Conservation (phyloP, 2,113 vertebrate species). For the Centropus bengalensis region DNA sequence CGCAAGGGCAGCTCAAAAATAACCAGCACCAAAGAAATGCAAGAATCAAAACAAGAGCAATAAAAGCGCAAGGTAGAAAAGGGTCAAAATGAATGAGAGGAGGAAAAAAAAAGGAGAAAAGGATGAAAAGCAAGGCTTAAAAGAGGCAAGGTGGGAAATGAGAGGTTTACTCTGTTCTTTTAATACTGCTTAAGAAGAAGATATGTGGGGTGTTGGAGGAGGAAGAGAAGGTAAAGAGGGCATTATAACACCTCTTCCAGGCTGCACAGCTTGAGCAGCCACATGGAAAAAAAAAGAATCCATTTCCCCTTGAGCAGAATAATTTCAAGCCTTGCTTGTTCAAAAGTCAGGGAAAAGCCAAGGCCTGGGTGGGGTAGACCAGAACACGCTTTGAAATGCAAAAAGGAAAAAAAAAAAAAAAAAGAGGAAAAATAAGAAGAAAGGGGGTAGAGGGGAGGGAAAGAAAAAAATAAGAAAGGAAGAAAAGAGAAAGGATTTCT, state of each 20-base stretch:
- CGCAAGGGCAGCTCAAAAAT: slow-evolving; percentile 59
- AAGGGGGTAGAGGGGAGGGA: not conserved
- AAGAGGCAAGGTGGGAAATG: slow-evolving; percentile 58
- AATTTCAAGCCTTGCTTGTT: slow-evolving; percentile 76
- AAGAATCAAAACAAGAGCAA: slow-evolving; percentile 61
- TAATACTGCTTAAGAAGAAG: slow-evolving; percentile 14
- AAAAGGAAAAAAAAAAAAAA: not conserved
- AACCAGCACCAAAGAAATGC: slow-evolving; percentile 51
- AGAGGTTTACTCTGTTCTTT: not conserved
- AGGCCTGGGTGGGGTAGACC: slow-evolving; percentile 39
- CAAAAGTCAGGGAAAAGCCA: slow-evolving; percentile 64
- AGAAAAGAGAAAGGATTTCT: slow-evolving; percentile 53
- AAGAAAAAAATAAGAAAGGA: not conserved
- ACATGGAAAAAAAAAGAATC: slow-evolving; percentile 3
- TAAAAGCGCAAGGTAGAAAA: slow-evolving; percentile 68
- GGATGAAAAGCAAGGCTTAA: slow-evolving; percentile 73
- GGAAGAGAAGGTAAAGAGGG: not conserved
- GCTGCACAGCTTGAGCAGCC: not conserved
- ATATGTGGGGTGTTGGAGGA: not conserved
- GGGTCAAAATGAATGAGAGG: slow-evolving; percentile 62
- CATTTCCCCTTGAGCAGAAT: slow-evolving; percentile 60
- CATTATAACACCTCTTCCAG: not conserved
- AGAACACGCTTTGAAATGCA: slow-evolving; percentile 63
- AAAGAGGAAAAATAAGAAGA: not conserved
- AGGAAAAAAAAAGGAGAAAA: slow-evolving; percentile 35